Percentiles rank a stretch among this genome's conserved stretches.
These are phyloP conservation scores for Thalassarche chlororhynchos DNA, from an alignment of 2,113 vertebrate genomes.

Conservation along the genomic window DNA sequence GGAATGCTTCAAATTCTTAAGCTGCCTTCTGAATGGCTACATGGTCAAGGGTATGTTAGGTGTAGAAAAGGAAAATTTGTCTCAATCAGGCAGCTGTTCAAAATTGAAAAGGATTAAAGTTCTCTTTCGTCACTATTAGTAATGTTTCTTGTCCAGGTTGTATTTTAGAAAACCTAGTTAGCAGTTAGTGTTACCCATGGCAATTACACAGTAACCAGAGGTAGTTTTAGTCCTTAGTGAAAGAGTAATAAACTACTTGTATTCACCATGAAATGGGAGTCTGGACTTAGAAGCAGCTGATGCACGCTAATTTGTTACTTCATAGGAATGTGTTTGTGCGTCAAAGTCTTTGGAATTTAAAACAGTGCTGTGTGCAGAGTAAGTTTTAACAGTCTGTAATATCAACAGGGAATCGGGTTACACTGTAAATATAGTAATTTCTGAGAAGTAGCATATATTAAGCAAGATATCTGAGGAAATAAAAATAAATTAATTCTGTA, in stretches of 20 bases:
- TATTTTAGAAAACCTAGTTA: neutral
- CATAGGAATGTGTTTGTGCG: rapidly evolving
- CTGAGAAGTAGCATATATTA: neutral
- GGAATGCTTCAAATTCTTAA: neutral
- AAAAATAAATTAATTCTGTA: neutral
- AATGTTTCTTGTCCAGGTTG: neutral
- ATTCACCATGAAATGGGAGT: neutral
- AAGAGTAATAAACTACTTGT: neutral
- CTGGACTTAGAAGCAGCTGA: neutral
- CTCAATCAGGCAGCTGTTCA: neutral
- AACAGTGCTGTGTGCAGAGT: neutral
- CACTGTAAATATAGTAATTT: neutral
- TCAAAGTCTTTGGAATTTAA: neutral
- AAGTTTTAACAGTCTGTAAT: neutral
- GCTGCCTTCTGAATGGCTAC: neutral
- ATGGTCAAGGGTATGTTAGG: neutral
- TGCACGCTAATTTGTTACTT: neutral
- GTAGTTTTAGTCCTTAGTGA: neutral
- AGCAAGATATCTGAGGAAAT: neutral
- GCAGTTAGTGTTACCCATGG: neutral
- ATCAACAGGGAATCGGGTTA: neutral
- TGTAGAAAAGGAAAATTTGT: neutral
- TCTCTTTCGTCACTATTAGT: neutral
- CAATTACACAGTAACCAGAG: neutral
- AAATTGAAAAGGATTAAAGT: neutral